Evolutionary conservation across 2,797 vertebrate genomes (phyloP).

Genomic region (Onychomys arenicola): DNA sequence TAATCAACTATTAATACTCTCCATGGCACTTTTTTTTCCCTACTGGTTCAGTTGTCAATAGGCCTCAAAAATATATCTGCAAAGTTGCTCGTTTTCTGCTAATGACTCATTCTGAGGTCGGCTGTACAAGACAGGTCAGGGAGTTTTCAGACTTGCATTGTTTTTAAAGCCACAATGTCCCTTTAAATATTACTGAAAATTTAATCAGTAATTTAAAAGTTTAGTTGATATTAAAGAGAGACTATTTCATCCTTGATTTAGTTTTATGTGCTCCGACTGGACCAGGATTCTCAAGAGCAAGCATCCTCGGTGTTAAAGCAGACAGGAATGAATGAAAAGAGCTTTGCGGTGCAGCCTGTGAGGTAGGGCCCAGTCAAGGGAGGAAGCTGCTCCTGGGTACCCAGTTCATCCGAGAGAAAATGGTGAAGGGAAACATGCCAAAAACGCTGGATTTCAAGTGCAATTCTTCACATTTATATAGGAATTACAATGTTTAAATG

Average conservation of each 20-base stretch:
- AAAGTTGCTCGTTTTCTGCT: background rate
- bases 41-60: conserved; percentile 16
- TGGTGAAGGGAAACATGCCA: background rate
- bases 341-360: fast-evolving
- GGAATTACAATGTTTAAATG: background rate
- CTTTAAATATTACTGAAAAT: background rate
- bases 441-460: background rate
- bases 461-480: background rate
- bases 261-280: background rate
- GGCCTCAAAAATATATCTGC: conserved; percentile 8
- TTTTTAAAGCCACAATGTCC: conserved; percentile 46
- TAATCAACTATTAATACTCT: conserved; percentile 7
- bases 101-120: background rate
- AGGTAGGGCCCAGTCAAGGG: too few relatives aligned
- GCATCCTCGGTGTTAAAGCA: background rate
- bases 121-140: background rate
- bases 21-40: conserved; percentile 12
- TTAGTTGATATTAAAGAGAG: conserved; percentile 4
- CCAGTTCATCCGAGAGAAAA: background rate
- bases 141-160: conserved; percentile 21
- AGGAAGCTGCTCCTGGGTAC: background rate
- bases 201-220: background rate
- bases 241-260: conserved; percentile 30
- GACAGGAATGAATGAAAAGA: background rate
- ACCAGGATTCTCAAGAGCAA: background rate